phyloP scores from a whole-genome alignment of 2,797 vertebrate species.

The Lithobates sylvaticus region DNA sequence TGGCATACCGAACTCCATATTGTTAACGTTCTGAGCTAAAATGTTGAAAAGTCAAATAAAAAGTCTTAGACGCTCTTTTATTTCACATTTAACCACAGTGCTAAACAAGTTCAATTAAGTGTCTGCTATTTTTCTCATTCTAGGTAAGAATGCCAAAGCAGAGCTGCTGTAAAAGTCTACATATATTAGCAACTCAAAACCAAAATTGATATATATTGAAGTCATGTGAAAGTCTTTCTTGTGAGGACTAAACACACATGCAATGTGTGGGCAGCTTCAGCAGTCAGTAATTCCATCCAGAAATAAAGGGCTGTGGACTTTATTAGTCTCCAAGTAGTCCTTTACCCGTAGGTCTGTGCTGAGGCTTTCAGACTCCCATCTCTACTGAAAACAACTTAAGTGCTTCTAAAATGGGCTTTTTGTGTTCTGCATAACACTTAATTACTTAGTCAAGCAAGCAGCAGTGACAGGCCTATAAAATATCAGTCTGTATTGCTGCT shows the following conservation, averaged over 20 bases:
- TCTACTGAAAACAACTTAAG: slow-evolving; percentile 41
- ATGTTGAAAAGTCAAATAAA: slow-evolving; percentile 12
- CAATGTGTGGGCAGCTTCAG: slow-evolving; percentile 52
- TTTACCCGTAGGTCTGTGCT: slow-evolving; percentile 33
- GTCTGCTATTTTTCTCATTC: not conserved
- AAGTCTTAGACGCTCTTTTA: slow-evolving; percentile 15
- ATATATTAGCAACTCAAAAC: slow-evolving; percentile 22
- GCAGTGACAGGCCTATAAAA: slow-evolving; percentile 55
- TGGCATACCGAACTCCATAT: slow-evolving; percentile 7
- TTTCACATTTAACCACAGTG: slow-evolving; percentile 3
- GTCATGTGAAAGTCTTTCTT: slow-evolving; percentile 41
- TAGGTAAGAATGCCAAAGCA: slow-evolving; percentile 3
- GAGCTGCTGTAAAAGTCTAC: slow-evolving; percentile 31
- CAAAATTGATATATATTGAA: slow-evolving; percentile 38
- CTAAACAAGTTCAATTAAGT: slow-evolving; percentile 15
- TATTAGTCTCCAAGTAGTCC: slow-evolving; percentile 47
- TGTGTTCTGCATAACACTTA: slow-evolving; percentile 58
- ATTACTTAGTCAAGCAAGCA: slow-evolving; percentile 54
- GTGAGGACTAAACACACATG: slow-evolving; percentile 25
- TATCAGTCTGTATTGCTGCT: slow-evolving; percentile 30
- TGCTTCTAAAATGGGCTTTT: slow-evolving; percentile 53
- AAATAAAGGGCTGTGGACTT: slow-evolving; percentile 45
- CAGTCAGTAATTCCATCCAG: slow-evolving; percentile 46
- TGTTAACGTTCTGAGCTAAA: slow-evolving; percentile 5
- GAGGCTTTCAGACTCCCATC: slow-evolving; percentile 42